A percentile compares a stretch with the other conserved stretches of the same genome.
Evolutionary conservation across 1,140 invertebrate genomes (phyloP).

Genomic region (Wiebesia pumilae): DNA sequence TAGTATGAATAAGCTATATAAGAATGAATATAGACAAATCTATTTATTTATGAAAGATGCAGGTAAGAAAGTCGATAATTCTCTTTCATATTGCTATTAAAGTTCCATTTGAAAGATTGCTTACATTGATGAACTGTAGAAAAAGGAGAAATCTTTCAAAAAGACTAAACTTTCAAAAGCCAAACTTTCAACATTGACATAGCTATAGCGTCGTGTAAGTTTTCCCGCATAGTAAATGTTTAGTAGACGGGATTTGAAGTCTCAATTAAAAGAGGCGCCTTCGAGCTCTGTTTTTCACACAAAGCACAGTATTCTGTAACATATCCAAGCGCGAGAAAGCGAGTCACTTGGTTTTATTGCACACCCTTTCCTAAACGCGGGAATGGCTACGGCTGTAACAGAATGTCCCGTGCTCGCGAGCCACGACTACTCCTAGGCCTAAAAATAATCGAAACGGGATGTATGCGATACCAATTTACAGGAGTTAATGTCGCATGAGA

Average conservation of each 20-base stretch:
- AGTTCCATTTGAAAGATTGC: too few relatives aligned
- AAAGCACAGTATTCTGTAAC: background rate
- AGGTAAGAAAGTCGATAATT: too few relatives aligned
- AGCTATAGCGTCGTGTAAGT: background rate
- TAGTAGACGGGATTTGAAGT: background rate
- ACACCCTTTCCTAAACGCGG: too few relatives aligned
- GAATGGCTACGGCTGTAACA: background rate
- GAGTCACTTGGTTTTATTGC: background rate
- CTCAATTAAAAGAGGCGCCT: background rate
- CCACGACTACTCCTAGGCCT: background rate
- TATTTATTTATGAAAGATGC: too few relatives aligned
- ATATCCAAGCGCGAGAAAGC: background rate
- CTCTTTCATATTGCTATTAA: too few relatives aligned
- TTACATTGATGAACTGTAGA: background rate
- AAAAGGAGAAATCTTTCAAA: too few relatives aligned
- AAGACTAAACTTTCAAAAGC: too few relatives aligned
- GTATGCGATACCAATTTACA: constrained; percentile 12
- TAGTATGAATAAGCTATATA: too few relatives aligned
- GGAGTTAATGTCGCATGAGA: constrained; percentile 24
- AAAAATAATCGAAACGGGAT: constrained; percentile 27
- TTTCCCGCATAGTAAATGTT: background rate
- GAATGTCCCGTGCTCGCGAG: background rate
- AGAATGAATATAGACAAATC: too few relatives aligned
- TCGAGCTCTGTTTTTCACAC: background rate
- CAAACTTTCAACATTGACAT: too few relatives aligned